phyloP scores from a whole-genome alignment of 1,140 invertebrate genomes.

The Laupala kohalensis region DNA sequence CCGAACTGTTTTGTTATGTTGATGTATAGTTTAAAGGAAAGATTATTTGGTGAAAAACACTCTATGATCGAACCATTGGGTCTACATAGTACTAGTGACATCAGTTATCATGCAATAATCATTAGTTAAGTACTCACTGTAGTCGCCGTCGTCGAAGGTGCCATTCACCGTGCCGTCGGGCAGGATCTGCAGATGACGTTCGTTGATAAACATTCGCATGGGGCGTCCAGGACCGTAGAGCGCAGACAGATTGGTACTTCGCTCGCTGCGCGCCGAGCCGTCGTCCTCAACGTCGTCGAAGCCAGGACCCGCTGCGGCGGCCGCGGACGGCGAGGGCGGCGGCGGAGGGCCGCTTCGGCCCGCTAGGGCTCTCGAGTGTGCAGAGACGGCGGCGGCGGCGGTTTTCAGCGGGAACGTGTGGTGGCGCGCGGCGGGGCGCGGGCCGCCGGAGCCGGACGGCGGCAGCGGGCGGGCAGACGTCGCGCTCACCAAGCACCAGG shows the following conservation, averaged over 20 bases:
- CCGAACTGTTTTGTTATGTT: too few species aligned
- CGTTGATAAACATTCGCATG: slow-evolving; percentile 68
- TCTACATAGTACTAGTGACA: too few species aligned
- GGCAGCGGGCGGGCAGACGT: background rate
- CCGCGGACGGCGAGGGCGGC: background rate
- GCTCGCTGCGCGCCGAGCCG: slow-evolving; percentile 9
- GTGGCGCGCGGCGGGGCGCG: background rate
- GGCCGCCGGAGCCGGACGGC: too few species aligned
- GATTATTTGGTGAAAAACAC: background rate
- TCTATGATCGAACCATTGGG: too few species aligned
- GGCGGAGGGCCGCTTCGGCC: background rate
- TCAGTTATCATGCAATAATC: too few species aligned
- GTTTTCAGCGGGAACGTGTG: background rate
- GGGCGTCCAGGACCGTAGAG: slow-evolving; percentile 56
- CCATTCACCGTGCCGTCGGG: slow-evolving; percentile 68
- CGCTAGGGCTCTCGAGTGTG: background rate
- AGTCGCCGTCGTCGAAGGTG: slow-evolving; percentile 56
- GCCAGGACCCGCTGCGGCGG: background rate
- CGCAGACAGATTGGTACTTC: slow-evolving; percentile 48
- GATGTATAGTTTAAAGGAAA: too few species aligned
- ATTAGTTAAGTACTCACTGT: slow-evolving; percentile 68
- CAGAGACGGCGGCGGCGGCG: background rate
- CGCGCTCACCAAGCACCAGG: background rate
- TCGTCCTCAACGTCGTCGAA: background rate
- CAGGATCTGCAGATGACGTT: slow-evolving; percentile 59